Evolutionary conservation across 2,113 vertebrate genomes (phyloP).

Genomic region (Cephalopterus ornatus): DNA sequence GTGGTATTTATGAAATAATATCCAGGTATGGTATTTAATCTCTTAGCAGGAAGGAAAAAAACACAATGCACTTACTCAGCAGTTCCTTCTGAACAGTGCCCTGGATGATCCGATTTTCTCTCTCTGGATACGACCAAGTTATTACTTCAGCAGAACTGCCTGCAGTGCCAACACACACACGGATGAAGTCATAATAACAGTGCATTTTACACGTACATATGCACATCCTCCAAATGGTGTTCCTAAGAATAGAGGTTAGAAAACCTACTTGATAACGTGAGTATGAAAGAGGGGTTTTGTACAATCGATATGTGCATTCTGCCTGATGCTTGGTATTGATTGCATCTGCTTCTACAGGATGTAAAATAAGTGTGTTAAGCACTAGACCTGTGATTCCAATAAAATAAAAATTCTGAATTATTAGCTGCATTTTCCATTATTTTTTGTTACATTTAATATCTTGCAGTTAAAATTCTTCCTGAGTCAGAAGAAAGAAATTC

Average conservation of each 20-base stretch:
- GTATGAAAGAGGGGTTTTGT: neutral
- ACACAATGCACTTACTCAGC: neutral
- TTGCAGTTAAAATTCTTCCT: neutral
- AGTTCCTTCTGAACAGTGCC: neutral
- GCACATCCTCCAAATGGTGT: neutral
- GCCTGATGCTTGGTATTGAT: slow-evolving; percentile 8
- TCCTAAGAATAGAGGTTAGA: neutral
- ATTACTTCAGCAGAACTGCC: slow-evolving; percentile 12
- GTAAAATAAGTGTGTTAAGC: neutral
- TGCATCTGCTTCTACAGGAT: neutral
- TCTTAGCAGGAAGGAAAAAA: neutral
- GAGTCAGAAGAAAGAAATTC: neutral
- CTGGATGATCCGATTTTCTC: neutral
- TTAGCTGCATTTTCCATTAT: neutral
- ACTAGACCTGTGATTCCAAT: neutral
- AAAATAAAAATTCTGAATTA: neutral
- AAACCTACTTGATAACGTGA: neutral
- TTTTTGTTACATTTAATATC: neutral
- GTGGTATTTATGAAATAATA: slow-evolving; percentile 3
- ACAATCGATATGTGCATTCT: slow-evolving; percentile 5
- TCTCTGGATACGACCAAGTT: neutral
- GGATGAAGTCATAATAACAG: neutral
- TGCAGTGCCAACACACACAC: neutral
- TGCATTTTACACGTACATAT: neutral
- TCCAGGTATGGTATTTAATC: neutral